phyloP scores from a whole-genome alignment of 2,888 invertebrate genomes.

The Tanytarsus gracilentus region DNA sequence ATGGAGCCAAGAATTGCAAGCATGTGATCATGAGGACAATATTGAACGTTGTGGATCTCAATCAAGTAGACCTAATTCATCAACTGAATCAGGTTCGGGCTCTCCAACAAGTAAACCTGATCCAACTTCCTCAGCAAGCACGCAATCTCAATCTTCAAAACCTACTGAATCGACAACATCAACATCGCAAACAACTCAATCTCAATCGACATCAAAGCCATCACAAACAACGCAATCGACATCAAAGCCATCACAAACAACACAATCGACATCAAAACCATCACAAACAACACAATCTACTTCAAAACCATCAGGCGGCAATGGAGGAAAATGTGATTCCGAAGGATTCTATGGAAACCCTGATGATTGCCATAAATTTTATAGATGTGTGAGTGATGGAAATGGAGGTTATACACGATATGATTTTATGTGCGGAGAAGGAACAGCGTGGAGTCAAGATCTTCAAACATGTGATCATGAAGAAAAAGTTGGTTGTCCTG shows the following conservation, averaged over 20 bases:
- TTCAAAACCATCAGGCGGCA: neutral
- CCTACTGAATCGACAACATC: conserved; percentile 31
- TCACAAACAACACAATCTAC: conserved; percentile 13
- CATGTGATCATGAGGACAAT: conserved; percentile 39
- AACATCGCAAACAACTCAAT: conserved; percentile 25
- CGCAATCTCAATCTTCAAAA: conserved; percentile 30
- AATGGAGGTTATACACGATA: conserved; percentile 53
- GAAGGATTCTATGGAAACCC: conserved; percentile 55
- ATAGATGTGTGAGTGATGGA: conserved; percentile 56
- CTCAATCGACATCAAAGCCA: conserved; percentile 21
- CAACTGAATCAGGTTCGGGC: too few relatives aligned
- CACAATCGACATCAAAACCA: conserved; percentile 22
- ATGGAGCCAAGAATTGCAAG: conserved; percentile 47
- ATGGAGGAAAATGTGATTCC: conserved; percentile 42
- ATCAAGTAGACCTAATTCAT: too few relatives aligned
- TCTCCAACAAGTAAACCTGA: conserved; percentile 32
- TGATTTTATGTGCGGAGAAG: conserved; percentile 57
- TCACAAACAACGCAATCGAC: conserved; percentile 18
- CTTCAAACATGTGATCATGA: neutral
- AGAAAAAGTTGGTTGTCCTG: neutral
- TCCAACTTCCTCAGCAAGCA: conserved; percentile 32
- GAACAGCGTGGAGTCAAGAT: conserved; percentile 61
- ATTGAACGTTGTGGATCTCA: conserved; percentile 30
- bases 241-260: conserved; percentile 23
- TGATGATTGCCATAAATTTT: conserved; percentile 55